phyloP scores from a whole-genome alignment of 2,888 invertebrate species.

The Drosophila ezoana region DNA sequence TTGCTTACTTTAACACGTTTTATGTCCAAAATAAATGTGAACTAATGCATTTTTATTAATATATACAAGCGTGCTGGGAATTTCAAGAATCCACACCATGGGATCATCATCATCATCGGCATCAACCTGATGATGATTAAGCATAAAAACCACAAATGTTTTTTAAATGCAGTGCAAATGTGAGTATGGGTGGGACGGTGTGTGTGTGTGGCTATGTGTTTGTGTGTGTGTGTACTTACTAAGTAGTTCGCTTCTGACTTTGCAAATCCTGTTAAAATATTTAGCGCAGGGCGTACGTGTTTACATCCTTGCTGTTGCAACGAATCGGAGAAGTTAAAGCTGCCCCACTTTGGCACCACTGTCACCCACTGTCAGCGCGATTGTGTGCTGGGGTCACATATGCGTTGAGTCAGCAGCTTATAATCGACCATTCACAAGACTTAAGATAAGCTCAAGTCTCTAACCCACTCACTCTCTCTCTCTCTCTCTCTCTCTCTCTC shows the following conservation, averaged over 20 bases:
- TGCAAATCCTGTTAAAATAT: conserved; percentile 66
- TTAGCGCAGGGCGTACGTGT: conserved; percentile 67
- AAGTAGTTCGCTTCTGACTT: conserved; percentile 42
- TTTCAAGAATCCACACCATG: conserved; percentile 37
- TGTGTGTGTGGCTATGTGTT: too few relatives aligned
- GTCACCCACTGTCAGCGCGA: conserved; percentile 16
- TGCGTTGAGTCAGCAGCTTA: conserved; percentile 60
- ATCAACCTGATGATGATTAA: conserved; percentile 74
- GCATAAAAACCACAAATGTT: conserved; percentile 82
- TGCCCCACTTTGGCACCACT: conserved; percentile 36
- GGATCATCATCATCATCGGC: conserved; percentile 29
- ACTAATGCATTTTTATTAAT: conserved; percentile 83
- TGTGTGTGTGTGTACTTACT: conserved; percentile 15
- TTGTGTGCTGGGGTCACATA: conserved; percentile 21
- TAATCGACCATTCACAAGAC: conserved; percentile 46
- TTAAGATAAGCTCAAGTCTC: conserved; percentile 41
- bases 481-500: conserved; percentile 1
- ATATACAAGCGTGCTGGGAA: conserved; percentile 79
- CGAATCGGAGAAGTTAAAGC: conserved; percentile 36
- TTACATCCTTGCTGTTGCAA: conserved; percentile 55
- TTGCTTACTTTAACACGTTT: conserved; percentile 75
- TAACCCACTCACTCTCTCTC: not conserved
- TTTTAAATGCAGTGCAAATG: conserved; percentile 82
- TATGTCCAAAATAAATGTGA: conserved; percentile 80
- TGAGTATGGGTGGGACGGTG: not conserved